phyloP scores from a whole-genome alignment of 2,797 vertebrate genomes.

The Corythornis leucogaster region DNA sequence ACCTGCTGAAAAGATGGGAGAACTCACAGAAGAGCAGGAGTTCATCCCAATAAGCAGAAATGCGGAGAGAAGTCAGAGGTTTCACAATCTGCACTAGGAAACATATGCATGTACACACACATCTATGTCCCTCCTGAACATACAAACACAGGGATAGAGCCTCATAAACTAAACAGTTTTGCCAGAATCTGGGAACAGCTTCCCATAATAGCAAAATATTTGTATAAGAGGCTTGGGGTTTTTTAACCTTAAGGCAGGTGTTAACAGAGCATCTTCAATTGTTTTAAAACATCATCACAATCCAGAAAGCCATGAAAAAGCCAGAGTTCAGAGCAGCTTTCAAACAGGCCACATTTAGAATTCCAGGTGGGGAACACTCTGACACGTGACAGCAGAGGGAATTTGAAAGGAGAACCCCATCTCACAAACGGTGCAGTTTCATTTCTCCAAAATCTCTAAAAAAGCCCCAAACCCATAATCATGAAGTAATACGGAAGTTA shows the following conservation, averaged over 20 bases:
- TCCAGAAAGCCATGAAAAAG: neutral
- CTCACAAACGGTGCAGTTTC: neutral
- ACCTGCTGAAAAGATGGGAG: neutral
- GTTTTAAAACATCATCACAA: neutral
- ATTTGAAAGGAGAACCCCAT: neutral
- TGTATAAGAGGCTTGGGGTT: neutral
- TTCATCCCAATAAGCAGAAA: neutral
- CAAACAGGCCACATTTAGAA: neutral
- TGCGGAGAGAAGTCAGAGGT: neutral
- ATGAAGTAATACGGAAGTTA: neutral
- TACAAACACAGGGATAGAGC: neutral
- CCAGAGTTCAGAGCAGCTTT: neutral
- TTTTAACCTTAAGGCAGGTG: neutral
- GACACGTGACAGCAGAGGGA: neutral
- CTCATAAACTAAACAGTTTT: neutral
- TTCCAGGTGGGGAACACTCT: neutral
- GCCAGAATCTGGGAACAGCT: neutral
- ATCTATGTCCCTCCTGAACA: neutral
- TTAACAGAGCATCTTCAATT: neutral
- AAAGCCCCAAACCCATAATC: neutral
- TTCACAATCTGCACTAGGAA: neutral
- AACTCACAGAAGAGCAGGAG: neutral
- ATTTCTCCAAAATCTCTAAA: conserved; percentile 16
- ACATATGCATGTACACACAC: neutral
- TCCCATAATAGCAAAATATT: neutral